Percentiles rank a stretch among this genome's conserved stretches.
These are phyloP conservation scores for Macrocentrus cingulum DNA, from an alignment of 1,140 invertebrate genomes.

Conservation along the genomic window DNA sequence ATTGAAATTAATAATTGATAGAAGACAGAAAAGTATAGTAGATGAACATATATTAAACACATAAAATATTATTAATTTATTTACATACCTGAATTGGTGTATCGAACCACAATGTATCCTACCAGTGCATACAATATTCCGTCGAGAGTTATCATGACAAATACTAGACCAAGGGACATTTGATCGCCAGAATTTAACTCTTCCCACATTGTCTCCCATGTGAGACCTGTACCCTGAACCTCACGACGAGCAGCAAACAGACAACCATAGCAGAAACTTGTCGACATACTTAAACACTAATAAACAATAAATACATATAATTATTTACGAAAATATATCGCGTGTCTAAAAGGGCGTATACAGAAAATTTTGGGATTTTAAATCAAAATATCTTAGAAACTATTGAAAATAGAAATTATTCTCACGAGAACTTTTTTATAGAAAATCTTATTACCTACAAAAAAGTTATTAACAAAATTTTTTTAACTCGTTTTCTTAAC, in stretches of 20 bases:
- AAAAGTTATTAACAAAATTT: too few species aligned
- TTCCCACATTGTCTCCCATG: constrained; percentile 57
- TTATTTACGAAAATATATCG: too few species aligned
- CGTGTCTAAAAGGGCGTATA: too few species aligned
- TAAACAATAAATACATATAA: too few species aligned
- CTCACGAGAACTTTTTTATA: too few species aligned
- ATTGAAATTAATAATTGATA: background rate
- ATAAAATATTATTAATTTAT: too few species aligned
- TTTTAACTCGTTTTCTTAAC: too few species aligned
- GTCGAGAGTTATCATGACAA: constrained; percentile 47
- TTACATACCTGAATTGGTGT: constrained; percentile 51
- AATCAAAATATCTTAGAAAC: too few species aligned
- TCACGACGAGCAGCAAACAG: constrained; percentile 64
- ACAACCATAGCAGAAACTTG: constrained; percentile 66
- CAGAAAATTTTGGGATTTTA: too few species aligned
- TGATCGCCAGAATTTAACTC: constrained; percentile 53
- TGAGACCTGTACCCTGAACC: constrained; percentile 59
- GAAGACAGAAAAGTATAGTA: background rate
- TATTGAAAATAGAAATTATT: too few species aligned
- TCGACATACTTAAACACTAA: constrained; percentile 65
- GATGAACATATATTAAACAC: too few species aligned
- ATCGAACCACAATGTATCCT: constrained; percentile 45
- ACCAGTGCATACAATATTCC: constrained; percentile 49
- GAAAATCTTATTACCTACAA: too few species aligned
- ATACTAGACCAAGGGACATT: constrained; percentile 57